Evolutionary conservation across 2,888 invertebrate genomes (phyloP).

Genomic region (Hecatera dysodea): DNA sequence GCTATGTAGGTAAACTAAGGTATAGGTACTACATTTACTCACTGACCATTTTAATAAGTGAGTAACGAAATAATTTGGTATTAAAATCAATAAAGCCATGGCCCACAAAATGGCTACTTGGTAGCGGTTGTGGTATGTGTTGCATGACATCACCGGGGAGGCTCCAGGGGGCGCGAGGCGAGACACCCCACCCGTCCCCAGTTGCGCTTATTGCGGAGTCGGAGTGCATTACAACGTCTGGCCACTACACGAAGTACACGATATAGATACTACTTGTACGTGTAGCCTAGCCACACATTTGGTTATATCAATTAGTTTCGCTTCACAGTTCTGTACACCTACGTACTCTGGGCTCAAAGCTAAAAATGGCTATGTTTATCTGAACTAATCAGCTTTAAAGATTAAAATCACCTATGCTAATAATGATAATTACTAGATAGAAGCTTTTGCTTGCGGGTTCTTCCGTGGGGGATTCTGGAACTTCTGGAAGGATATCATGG

Average conservation of each 20-base stretch:
- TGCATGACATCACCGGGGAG: constrained; percentile 58
- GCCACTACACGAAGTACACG: constrained; percentile 12
- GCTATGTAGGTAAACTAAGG: neutral
- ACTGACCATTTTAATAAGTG: constrained; percentile 8
- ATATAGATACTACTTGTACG: neutral
- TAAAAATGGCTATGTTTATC: neutral
- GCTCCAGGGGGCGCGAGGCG: constrained; percentile 42
- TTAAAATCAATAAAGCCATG: constrained; percentile 53
- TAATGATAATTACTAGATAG: neutral
- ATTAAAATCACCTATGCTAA: no score
- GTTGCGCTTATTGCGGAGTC: constrained; percentile 58
- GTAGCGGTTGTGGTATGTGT: constrained; percentile 43
- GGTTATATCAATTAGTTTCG: constrained; percentile 12
- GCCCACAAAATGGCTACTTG: constrained; percentile 36
- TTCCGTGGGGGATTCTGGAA: neutral
- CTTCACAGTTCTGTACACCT: neutral
- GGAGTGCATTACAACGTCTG: constrained; percentile 60
- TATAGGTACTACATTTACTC: neutral
- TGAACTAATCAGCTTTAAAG: no score
- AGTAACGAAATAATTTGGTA: constrained; percentile 24
- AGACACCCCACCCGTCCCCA: constrained; percentile 41
- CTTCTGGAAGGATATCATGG: no score
- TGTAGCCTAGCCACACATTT: constrained; percentile 10
- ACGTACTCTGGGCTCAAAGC: neutral
- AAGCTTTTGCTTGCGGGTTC: neutral